Evolutionary conservation across 2,113 vertebrate genomes (phyloP).

Genomic region (Tamias sibiricus): DNA sequence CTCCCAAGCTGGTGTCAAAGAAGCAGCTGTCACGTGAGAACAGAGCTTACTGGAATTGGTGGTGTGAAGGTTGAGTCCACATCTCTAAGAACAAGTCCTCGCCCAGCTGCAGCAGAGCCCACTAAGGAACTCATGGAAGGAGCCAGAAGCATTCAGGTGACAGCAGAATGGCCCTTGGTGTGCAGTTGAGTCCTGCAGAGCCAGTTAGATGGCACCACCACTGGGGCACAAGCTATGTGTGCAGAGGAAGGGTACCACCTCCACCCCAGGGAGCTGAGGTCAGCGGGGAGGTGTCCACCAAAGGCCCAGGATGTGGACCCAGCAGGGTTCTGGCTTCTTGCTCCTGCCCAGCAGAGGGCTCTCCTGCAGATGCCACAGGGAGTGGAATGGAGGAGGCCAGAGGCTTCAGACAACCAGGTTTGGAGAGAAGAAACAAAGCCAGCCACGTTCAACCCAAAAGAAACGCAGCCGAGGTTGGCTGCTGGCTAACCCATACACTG

Average conservation of each 20-base stretch:
- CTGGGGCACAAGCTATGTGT: rapidly evolving
- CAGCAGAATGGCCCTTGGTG: neutral
- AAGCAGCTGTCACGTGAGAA: neutral
- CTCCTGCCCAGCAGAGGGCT: neutral
- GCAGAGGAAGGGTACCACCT: neutral
- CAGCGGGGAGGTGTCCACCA: neutral
- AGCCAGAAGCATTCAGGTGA: neutral
- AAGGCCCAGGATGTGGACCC: too few species aligned
- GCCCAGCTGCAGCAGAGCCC: neutral
- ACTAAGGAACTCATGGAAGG: neutral
- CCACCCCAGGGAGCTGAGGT: neutral
- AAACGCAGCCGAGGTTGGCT: neutral
- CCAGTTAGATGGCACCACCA: rapidly evolving
- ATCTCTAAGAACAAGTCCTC: neutral
- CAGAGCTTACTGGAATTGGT: neutral
- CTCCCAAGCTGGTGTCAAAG: neutral
- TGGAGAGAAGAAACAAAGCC: neutral
- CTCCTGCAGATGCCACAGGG: neutral
- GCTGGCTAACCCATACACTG: neutral
- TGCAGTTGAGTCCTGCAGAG: neutral
- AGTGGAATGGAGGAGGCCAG: neutral
- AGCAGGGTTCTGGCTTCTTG: neutral
- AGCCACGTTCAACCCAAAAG: neutral
- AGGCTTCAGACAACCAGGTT: neutral
- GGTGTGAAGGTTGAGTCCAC: neutral